These are phyloP conservation scores for Oceanites oceanicus DNA, from an alignment of 2,113 vertebrate species.

Conservation along the genomic window DNA sequence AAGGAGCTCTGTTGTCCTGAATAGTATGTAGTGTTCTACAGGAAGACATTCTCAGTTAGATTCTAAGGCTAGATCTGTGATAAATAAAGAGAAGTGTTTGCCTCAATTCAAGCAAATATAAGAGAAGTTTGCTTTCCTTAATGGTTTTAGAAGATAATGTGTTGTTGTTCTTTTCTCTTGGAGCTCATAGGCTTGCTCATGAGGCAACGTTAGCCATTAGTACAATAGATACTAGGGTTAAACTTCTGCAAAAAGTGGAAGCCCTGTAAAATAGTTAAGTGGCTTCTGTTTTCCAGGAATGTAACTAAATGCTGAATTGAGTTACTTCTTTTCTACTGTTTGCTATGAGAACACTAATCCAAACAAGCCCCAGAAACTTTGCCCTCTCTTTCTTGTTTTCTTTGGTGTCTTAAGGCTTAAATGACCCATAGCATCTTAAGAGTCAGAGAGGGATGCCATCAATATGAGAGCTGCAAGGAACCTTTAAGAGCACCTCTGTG, in stretches of 20 bases:
- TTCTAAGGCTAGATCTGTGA: not conserved
- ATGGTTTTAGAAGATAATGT: not conserved
- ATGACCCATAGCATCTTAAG: not conserved
- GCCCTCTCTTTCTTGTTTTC: not conserved
- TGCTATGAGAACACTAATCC: not conserved
- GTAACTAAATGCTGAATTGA: not conserved
- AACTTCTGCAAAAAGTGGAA: not conserved
- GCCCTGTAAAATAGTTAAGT: not conserved
- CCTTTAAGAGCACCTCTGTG: not conserved
- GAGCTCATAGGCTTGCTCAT: not conserved
- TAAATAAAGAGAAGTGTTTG: slow-evolving; percentile 26
- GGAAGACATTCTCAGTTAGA: not conserved
- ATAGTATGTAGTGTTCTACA: not conserved
- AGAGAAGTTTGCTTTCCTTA: not conserved
- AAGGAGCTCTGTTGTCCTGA: not conserved
- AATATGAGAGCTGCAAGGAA: not conserved
- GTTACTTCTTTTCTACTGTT: not conserved
- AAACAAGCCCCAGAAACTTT: not conserved
- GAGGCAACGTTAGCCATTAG: not conserved
- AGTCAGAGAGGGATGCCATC: not conserved
- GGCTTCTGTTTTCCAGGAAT: not conserved
- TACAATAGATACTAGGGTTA: not conserved
- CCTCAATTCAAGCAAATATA: not conserved
- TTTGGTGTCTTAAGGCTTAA: not conserved
- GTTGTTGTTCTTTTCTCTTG: not conserved